Evolutionary conservation across 2,888 invertebrate genomes (phyloP), one percentile per base, ranked within the genome.

Genomic region (Leptothorax acervorum): DNA sequence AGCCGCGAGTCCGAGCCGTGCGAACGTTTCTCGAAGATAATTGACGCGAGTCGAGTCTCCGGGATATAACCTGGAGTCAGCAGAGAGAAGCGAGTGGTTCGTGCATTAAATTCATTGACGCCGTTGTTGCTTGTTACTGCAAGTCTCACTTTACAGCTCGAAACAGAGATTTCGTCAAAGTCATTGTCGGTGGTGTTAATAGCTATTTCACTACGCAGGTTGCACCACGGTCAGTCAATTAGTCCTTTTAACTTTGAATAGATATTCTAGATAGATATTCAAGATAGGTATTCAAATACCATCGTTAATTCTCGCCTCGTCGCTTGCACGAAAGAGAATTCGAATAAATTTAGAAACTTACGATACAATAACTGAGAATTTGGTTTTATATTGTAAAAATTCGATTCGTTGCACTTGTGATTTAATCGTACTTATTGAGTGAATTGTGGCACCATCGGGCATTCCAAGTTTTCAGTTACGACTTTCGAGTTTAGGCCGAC

Each of bases 31-130:
- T 55, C 60, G 73, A 48, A 60, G 60, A 81, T 73, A 73, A 81
- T 73, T 73, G 73, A 81, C 66, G 68, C 79, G 79, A 79, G 51
- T 35, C 79, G 79, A 79, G 51, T 35, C 53, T 48, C 45, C 48
- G 35, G 81, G 48, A 68, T 66, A 60, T 66, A 60, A 81, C 9
- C 62, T 39, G 42, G 35, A 73, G 18, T 35, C 42, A 6, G 35
- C 18, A 57, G 45, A 5, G n/a, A 15, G 45, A 39, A 18, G 45
- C 23, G 66, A 15, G 0, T 31, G 53, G 35, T 48, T 15, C 55
- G 31, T 15, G 60, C 66, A 79, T 60, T 62, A 81, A 62, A 73
- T 62, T 12, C 48, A 48, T 71, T 48, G 75, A 5, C 51, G 23
- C 6, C 53, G 39, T 45, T 28, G 60, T 39, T 39, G 60, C 60